Conservation (phyloP, 2,888 invertebrate species). For the Ormyrus nitidulus region DNA sequence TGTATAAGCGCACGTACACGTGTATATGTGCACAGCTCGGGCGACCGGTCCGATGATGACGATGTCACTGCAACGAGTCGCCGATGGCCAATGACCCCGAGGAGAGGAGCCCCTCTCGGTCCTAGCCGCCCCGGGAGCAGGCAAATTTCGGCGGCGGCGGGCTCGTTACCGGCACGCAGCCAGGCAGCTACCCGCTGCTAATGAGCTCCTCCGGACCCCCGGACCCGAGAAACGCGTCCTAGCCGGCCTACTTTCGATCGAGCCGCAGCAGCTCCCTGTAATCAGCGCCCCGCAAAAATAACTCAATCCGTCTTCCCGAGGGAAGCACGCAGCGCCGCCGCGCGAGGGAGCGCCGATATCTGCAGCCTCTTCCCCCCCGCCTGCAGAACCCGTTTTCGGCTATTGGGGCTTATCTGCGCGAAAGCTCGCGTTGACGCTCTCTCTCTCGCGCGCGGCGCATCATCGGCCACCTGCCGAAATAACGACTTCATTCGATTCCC, state of each 20-base stretch:
- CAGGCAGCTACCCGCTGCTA: constrained; percentile 65
- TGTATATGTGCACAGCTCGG: constrained; percentile 3
- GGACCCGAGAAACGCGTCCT: too few species aligned
- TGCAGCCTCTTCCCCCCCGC: background rate
- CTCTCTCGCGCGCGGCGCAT: constrained; percentile 29
- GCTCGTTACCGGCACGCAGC: constrained; percentile 72
- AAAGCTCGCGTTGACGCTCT: background rate
- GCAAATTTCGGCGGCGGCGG: constrained; percentile 1
- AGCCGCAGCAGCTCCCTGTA: constrained; percentile 69
- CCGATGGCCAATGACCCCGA: constrained; percentile 53
- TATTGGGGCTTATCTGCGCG: background rate
- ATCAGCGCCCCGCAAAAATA: constrained; percentile 50
- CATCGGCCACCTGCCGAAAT: constrained; percentile 69
- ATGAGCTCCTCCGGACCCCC: constrained; percentile 60
- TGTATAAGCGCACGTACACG: constrained; percentile 62
- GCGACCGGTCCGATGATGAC: constrained; percentile 52
- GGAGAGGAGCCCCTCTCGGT: background rate
- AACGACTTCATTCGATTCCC: constrained; percentile 70
- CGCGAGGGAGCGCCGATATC: too few species aligned
- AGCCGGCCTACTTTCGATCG: too few species aligned
- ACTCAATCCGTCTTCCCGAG: too few species aligned
- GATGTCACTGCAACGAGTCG: constrained; percentile 50
- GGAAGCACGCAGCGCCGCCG: too few species aligned
- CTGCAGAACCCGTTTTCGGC: constrained; percentile 6
- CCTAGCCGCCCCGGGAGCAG: background rate